Evolutionary conservation across 2,797 vertebrate genomes (phyloP).

Genomic region (Pyrrhura leucotis): DNA sequence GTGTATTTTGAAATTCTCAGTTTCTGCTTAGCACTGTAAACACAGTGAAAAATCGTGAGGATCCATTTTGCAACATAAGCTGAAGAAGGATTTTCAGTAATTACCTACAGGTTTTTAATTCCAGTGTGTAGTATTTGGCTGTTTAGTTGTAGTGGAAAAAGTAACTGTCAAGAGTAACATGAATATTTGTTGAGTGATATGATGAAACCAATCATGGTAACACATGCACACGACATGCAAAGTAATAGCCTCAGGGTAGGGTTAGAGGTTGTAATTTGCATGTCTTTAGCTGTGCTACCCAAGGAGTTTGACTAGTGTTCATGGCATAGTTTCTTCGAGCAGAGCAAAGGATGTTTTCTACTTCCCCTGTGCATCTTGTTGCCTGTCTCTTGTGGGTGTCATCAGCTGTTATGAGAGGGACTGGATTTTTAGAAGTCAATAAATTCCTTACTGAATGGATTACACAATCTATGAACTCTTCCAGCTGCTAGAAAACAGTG

Average conservation of each 20-base stretch:
- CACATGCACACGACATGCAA: not conserved
- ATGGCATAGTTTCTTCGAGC: rapidly evolving
- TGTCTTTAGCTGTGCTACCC: not conserved
- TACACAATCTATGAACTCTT: not conserved
- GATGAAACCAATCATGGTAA: not conserved
- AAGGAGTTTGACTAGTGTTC: not conserved
- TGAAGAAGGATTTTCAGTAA: not conserved
- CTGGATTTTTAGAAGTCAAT: not conserved
- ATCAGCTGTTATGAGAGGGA: not conserved
- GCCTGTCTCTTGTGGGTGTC: not conserved
- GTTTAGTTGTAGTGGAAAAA: not conserved
- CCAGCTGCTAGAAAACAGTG: not conserved
- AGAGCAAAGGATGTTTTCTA: not conserved
- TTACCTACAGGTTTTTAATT: not conserved
- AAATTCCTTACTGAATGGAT: not conserved
- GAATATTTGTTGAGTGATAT: not conserved
- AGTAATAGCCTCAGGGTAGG: not conserved
- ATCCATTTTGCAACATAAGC: not conserved
- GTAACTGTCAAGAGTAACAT: not conserved
- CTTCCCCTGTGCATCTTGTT: rapidly evolving
- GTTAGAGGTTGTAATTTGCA: not conserved
- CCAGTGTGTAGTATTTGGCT: not conserved
- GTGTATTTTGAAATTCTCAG: not conserved
- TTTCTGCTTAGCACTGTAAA: not conserved
- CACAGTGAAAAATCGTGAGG: not conserved